Evolutionary conservation across 1,140 invertebrate genomes (phyloP), one percentile per base, ranked within the genome.

Genomic region (Periplaneta americana): DNA sequence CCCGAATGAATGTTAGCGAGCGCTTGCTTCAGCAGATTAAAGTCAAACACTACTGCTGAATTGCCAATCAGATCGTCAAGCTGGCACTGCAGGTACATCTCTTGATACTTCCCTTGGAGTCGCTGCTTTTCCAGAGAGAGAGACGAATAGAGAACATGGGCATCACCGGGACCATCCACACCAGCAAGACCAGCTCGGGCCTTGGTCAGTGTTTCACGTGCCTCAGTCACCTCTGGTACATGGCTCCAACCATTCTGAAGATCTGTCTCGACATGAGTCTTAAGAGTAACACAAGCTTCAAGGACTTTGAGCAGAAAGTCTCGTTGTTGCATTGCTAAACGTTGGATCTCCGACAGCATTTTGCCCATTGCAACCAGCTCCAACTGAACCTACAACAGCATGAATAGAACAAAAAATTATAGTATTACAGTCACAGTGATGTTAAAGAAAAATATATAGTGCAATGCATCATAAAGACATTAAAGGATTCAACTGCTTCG

Each of bases 271-370:
- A 94, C 91, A 86, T 93, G 92, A 33, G 92, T 92, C 84, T 94
- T 94, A 75, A 94, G 86, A 78, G 93, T 93, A 17, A 93, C 92
- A 85, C 93, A 93, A 18, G 93, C 92, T 84, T 94, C 93, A 34
- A 94, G 88, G n/a, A 94, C 93, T 86, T 93, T 93, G 78, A 94
- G 89, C 66, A 95, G 86, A 84, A 95, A 93, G 83, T 93, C 92
- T 74, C 93, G 89, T 86, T 94, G 93, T 83, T 92, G 92, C 86
- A 89, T 88, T 57, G 91, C 91, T 84, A 95, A 88, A 84, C 90
- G 90, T 86, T 91, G 91, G 74, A 93, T 92, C 83, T 93, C 93
- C 76, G 87, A 86, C 35, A 91, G 89, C 85, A 92, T 89, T 84
- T 91, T 92, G 78, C 87, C 87, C 17, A 84, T 57, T n/a, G 78